Evolutionary conservation across 2,888 invertebrate species (phyloP).

Genomic region (Hyposoter dolosus): DNA sequence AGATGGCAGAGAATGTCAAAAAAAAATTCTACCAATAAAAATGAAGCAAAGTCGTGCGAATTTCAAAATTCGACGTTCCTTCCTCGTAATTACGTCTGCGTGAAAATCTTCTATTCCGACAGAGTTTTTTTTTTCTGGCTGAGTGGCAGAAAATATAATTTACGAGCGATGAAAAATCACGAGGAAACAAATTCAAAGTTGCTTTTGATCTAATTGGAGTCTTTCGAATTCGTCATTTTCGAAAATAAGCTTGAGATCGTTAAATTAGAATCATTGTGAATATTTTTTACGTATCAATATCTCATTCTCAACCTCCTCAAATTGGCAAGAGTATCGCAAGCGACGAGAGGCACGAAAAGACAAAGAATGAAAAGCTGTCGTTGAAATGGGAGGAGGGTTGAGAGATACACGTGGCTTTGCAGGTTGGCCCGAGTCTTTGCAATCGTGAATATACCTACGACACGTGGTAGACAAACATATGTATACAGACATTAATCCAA

Average conservation of each 20-base stretch:
- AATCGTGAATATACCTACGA: slow-evolving; percentile 58
- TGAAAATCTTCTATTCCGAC: slow-evolving; percentile 12
- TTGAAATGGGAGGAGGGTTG: not conserved
- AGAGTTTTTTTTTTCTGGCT: not conserved
- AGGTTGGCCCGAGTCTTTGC: slow-evolving; percentile 69
- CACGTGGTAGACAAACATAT: slow-evolving; percentile 68
- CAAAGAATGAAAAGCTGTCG: slow-evolving; percentile 4
- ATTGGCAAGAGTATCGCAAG: slow-evolving; percentile 52
- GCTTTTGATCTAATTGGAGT: not conserved
- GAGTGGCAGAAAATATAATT: not conserved
- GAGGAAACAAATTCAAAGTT: not conserved
- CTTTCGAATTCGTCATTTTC: not conserved
- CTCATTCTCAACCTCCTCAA: not conserved
- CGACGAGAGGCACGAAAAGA: slow-evolving; percentile 3
- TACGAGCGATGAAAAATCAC: not conserved
- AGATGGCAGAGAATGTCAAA: not conserved
- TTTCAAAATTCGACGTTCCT: not conserved
- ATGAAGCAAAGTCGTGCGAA: slow-evolving; percentile 7
- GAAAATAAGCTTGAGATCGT: not conserved
- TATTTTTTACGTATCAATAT: not conserved
- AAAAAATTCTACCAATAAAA: not conserved
- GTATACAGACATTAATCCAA: not conserved
- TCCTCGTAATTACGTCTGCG: not conserved
- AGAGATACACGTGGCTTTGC: slow-evolving; percentile 74
- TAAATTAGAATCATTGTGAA: not conserved